A percentile compares a stretch with the other conserved stretches of the same genome.
Evolutionary conservation across 2,113 vertebrate species (phyloP).

Genomic region (Odocoileus virginianus): DNA sequence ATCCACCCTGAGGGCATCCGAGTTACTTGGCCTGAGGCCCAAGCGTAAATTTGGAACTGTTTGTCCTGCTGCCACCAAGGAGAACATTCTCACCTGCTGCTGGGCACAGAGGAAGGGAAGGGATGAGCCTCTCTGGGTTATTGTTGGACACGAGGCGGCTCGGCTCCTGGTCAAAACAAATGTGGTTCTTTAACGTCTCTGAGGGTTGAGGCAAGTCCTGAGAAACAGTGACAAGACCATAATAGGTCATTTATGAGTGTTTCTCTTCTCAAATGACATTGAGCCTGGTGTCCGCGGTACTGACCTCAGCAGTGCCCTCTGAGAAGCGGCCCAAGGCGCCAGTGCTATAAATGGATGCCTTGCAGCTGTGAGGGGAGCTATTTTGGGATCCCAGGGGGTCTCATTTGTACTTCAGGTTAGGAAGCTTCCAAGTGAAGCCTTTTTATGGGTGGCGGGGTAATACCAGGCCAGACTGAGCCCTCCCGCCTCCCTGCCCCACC

Average conservation of each 20-base stretch:
- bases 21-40: neutral
- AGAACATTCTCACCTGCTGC: neutral
- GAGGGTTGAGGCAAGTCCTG: neutral
- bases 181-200: slow-evolving; percentile 32
- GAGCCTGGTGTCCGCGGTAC: neutral
- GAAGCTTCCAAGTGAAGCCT: slow-evolving; percentile 31
- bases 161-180: slow-evolving; percentile 63
- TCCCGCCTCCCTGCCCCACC: neutral
- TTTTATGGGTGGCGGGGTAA: neutral
- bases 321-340: neutral
- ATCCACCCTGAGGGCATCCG: neutral
- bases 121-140: slow-evolving; percentile 28
- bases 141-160: slow-evolving; percentile 51
- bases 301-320: slow-evolving; percentile 43
- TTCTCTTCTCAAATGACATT: slow-evolving; percentile 22
- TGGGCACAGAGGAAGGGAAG: neutral
- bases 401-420: slow-evolving; percentile 55
- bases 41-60: neutral
- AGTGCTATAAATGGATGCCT: slow-evolving; percentile 48
- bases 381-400: slow-evolving; percentile 64
- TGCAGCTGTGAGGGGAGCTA: slow-evolving; percentile 66
- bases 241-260: slow-evolving; percentile 39
- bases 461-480: neutral
- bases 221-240: slow-evolving; percentile 32
- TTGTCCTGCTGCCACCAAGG: neutral